Evolutionary conservation across 2,888 invertebrate genomes (phyloP), one percentile per base, ranked within the genome.

Genomic region (Molorchus minor): DNA sequence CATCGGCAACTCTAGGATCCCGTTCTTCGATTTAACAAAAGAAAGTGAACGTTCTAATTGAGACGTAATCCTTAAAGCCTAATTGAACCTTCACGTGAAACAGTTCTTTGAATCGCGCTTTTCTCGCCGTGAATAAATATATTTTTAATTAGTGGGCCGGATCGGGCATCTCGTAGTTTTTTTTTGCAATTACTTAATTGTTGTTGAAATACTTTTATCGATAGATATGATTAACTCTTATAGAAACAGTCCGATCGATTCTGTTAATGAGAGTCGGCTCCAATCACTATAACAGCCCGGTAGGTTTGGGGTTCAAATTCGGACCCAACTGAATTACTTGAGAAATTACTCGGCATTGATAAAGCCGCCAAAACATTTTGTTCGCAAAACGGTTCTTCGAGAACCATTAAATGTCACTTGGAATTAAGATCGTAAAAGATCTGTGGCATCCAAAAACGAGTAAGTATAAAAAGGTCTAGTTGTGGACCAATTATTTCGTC

Each of bases 111-210:
- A 25, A 33, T 33, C 33, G 33, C 7, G 12, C 12, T 33, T 33
- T 12, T 7, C 33, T 5, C 5, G 33, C 10, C 12, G 12, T 33
- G 10, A n/a, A 33, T 33, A 33, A 33, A 33, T 33, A 33, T n/a
- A n/a, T 33, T 33, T 33, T 33, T 33, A 33, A 33, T 33, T 33
- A 33, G 33, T 33, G 33, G 33, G 33, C 33, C 3, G 33, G 33
- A n/a, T 3, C 10, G 25, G 25, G 4, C 25, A 8, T 25, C 33
- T 33, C 10, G 33, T n/a, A n/a, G 12, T 33, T 33, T 10, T 10
- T 33, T 33, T 33, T 33, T 33, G 33, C 33, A 33, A 33, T 33
- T n/a, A n/a, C 12, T 33, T 33, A 33, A 33, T 33, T 33, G 33
- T 33, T 33, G 12, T 33, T 33, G 33, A 33, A 33, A 33, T n/a